Evolutionary conservation across 2,113 vertebrate genomes (phyloP).

Genomic region (Chloropsis hardwickii): DNA sequence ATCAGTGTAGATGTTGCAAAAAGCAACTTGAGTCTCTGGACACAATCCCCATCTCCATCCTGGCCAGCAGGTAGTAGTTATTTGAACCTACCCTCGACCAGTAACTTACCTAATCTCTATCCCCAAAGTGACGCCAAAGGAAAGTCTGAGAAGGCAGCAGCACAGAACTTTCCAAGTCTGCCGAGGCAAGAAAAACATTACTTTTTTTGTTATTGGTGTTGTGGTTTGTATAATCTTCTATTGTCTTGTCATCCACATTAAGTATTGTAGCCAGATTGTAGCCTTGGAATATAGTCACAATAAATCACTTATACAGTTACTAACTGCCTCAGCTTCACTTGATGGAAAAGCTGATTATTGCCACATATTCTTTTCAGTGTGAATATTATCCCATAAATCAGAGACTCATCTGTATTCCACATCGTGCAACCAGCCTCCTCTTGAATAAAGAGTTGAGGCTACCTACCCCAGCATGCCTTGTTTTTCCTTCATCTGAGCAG

Average conservation of each 20-base stretch:
- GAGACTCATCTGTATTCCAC: background rate
- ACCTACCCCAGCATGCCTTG: background rate
- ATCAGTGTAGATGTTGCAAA: background rate
- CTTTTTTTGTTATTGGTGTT: slow-evolving; percentile 50
- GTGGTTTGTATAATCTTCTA: slow-evolving; percentile 43
- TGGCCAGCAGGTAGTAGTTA: slow-evolving; percentile 1
- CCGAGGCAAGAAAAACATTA: slow-evolving; percentile 56
- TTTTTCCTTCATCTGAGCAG: slow-evolving; percentile 62
- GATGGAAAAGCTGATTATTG: slow-evolving; percentile 27
- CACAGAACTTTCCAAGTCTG: slow-evolving; percentile 49
- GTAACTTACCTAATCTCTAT: slow-evolving; percentile 68
- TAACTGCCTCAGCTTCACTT: slow-evolving; percentile 11
- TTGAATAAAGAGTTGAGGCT: background rate
- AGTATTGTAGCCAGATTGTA: background rate
- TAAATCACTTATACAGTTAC: background rate
- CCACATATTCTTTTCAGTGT: background rate
- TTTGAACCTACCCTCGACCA: slow-evolving; percentile 34
- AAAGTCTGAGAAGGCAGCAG: slow-evolving; percentile 47
- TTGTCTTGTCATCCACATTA: slow-evolving; percentile 57
- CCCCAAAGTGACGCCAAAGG: slow-evolving; percentile 65
- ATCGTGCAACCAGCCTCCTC: background rate
- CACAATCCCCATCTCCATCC: background rate
- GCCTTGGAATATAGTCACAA: slow-evolving; percentile 9
- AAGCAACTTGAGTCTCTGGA: background rate
- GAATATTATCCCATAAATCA: slow-evolving; percentile 24